Evolutionary conservation across 2,797 vertebrate genomes (phyloP).

Genomic region (Falco naumanni): DNA sequence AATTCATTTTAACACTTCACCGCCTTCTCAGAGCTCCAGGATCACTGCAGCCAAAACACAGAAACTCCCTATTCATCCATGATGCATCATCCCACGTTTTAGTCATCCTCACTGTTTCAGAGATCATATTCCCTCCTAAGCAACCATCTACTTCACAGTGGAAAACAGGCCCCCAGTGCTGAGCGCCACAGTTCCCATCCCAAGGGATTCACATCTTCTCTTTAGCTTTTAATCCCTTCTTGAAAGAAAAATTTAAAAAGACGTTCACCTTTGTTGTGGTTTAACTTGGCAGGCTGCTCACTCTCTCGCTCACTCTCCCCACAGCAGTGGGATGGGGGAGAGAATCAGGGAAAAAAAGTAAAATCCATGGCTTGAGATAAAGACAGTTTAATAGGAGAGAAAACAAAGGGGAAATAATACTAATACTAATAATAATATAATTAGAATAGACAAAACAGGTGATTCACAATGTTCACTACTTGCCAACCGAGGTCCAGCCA

Average conservation of each 20-base stretch:
- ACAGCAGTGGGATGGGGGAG: no score
- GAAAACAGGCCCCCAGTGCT: not conserved
- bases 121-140: not conserved
- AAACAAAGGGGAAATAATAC: no score
- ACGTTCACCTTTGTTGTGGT: not conserved
- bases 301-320: no score
- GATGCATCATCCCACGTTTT: not conserved
- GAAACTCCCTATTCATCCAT: not conserved
- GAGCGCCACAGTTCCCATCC: fast-evolving
- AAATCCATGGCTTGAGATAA: no score
- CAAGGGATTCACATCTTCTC: not conserved
- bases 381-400: no score
- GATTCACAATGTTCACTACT: no score
- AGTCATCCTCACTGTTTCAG: not conserved
- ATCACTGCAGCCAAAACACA: not conserved
- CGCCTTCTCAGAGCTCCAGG: not conserved
- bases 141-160: not conserved
- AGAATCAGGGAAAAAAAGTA: no score
- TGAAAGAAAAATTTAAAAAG: not conserved
- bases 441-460: no score
- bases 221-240: not conserved
- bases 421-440: no score
- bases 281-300: not conserved
- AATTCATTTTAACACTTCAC: not conserved
- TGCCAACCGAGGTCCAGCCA: no score